A percentile compares a stretch with the other conserved stretches of the same genome.
phyloP scores from a whole-genome alignment of 53 echinoderm and acorn worm species.

The Astropecten irregularis region DNA sequence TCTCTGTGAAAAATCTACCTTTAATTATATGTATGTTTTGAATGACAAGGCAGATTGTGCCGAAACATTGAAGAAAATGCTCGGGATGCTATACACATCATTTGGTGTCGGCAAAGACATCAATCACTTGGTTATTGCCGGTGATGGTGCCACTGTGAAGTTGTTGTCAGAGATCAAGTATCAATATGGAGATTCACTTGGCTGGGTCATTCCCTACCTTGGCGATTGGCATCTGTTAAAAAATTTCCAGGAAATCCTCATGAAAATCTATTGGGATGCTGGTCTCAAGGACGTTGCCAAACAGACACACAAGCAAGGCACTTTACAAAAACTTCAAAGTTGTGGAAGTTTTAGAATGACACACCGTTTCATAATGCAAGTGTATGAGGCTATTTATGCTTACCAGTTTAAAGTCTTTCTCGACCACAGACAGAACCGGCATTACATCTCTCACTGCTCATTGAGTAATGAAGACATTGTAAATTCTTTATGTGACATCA shows the following conservation, averaged over 20 bases:
- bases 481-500: not conserved
- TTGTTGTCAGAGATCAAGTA: conserved; percentile 30
- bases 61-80: conserved; percentile 39
- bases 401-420: conserved; percentile 20
- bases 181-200: conserved; percentile 56
- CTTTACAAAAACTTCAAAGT: conserved; percentile 17
- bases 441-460: not conserved
- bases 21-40: conserved; percentile 15
- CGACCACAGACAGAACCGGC: not conserved
- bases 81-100: conserved; percentile 15
- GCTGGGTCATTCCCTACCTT: conserved; percentile 67
- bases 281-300: conserved; percentile 62
- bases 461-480: not conserved
- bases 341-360: conserved; percentile 61
- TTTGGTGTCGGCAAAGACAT: conserved; percentile 22
- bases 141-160: conserved; percentile 58
- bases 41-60: conserved; percentile 51
- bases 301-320: conserved; percentile 46
- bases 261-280: conserved; percentile 69
- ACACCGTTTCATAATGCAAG: conserved; percentile 57
- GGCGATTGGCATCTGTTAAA: conserved; percentile 84
- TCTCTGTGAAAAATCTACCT: conserved; percentile 23
- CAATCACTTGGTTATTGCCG: conserved; percentile 38
- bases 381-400: conserved; percentile 47
- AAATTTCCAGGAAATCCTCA: conserved; percentile 65